A percentile compares a stretch with the other conserved stretches of the same genome.
These are phyloP conservation scores for Papilio gigon DNA, from an alignment of 2,888 invertebrate genomes.

Conservation along the genomic window DNA sequence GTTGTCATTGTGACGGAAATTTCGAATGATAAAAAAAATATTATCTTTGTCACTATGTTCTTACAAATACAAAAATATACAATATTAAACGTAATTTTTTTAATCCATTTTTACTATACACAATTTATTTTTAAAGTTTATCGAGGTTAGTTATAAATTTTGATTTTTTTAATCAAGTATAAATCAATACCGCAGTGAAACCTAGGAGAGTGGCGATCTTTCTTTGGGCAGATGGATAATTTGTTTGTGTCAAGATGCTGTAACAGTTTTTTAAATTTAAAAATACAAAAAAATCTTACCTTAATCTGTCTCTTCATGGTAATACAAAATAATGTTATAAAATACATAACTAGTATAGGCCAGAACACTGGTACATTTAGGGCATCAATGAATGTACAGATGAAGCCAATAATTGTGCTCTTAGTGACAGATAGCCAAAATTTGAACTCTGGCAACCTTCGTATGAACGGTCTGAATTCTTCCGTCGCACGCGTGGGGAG, in stretches of 20 bases:
- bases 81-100: too few species aligned
- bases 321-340: slow-evolving; percentile 98
- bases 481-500: slow-evolving; percentile 97
- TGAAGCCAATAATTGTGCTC: slow-evolving; percentile 93
- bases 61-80: background rate
- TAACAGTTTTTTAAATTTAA: background rate
- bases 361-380: slow-evolving; percentile 99
- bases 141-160: too few species aligned
- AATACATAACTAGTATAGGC: slow-evolving; percentile 99
- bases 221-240: too few species aligned
- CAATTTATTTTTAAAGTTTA: background rate
- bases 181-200: too few species aligned
- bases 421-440: slow-evolving; percentile 99
- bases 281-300: slow-evolving; percentile 81
- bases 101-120: background rate
- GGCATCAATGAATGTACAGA: slow-evolving; percentile 98
- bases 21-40: slow-evolving; percentile 21
- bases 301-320: slow-evolving; percentile 99
- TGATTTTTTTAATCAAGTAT: too few species aligned
- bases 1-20: slow-evolving; percentile 12
- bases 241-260: too few species aligned
- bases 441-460: slow-evolving; percentile 98
- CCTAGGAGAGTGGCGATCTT: too few species aligned
- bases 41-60: slow-evolving; percentile 4
- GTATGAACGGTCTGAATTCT: slow-evolving; percentile 99